Percentiles rank a stretch among this genome's conserved stretches.
Evolutionary conservation across 2,888 invertebrate species (phyloP).

Genomic region (Tenthredo notha): DNA sequence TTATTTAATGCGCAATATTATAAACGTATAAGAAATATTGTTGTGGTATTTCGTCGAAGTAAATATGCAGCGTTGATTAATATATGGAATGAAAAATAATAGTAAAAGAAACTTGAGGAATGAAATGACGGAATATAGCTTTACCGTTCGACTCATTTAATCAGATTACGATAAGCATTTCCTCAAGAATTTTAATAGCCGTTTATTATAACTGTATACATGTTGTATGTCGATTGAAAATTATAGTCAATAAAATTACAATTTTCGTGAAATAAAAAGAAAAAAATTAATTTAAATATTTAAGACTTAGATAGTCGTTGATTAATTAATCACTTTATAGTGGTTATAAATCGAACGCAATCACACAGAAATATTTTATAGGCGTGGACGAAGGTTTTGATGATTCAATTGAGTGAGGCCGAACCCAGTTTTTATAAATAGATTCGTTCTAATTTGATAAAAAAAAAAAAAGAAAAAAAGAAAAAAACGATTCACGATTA

Average conservation of each 20-base stretch:
- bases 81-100: background rate
- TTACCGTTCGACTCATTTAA: background rate
- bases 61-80: background rate
- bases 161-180: background rate
- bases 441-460: background rate
- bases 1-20: background rate
- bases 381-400: background rate
- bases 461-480: too few species aligned
- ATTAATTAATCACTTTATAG: background rate
- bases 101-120: slow-evolving; percentile 13
- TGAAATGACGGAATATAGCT: background rate
- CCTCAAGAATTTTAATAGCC: background rate
- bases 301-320: background rate
- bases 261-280: background rate
- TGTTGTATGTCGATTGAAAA: background rate
- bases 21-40: background rate
- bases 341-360: background rate
- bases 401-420: background rate
- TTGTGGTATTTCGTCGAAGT: background rate
- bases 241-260: background rate
- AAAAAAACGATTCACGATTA: background rate
- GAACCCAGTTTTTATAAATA: background rate
- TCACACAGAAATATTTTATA: background rate
- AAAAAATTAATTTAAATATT: background rate
- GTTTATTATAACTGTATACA: background rate